Evolutionary conservation across 2,888 invertebrate genomes (phyloP).

Genomic region (Cantharis rustica): DNA sequence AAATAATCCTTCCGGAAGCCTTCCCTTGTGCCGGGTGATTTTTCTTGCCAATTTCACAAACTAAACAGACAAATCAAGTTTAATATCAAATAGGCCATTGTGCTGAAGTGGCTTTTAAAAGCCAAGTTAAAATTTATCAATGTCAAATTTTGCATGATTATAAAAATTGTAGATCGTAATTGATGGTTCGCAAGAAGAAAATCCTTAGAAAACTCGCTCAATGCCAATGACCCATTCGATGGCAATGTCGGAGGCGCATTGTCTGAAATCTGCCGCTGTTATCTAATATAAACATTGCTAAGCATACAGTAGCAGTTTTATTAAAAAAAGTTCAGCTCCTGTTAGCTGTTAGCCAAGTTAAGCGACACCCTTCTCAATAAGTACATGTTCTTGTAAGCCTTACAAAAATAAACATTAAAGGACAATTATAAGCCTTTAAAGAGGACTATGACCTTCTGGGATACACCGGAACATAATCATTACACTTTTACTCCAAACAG

Average conservation of each 20-base stretch:
- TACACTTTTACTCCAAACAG: not conserved
- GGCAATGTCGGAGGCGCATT: constrained; percentile 18
- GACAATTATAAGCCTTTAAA: not conserved
- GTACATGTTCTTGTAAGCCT: not conserved
- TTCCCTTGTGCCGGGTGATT: not conserved
- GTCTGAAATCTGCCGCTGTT: constrained; percentile 22
- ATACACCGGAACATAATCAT: not conserved
- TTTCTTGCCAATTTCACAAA: not conserved
- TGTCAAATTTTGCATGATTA: constrained; percentile 11
- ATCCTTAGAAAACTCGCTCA: constrained; percentile 12
- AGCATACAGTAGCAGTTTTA: constrained; percentile 1
- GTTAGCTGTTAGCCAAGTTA: not conserved
- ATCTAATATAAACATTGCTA: constrained; percentile 14
- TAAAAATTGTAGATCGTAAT: constrained; percentile 10
- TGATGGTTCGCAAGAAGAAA: constrained; percentile 4
- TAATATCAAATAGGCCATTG: not conserved
- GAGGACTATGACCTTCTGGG: not conserved
- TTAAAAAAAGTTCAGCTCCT: not conserved
- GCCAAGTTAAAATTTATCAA: constrained; percentile 11
- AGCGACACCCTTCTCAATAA: not conserved
- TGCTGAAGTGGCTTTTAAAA: not conserved
- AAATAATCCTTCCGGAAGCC: not conserved
- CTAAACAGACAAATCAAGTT: constrained; percentile 2
- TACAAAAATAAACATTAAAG: constrained; percentile 2
- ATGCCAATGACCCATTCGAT: constrained; percentile 17